A percentile compares a stretch with the other conserved stretches of the same genome.
These are phyloP conservation scores for Tragelaphus imberbis DNA, from an alignment of 2,113 vertebrate genomes.

Conservation along the genomic window DNA sequence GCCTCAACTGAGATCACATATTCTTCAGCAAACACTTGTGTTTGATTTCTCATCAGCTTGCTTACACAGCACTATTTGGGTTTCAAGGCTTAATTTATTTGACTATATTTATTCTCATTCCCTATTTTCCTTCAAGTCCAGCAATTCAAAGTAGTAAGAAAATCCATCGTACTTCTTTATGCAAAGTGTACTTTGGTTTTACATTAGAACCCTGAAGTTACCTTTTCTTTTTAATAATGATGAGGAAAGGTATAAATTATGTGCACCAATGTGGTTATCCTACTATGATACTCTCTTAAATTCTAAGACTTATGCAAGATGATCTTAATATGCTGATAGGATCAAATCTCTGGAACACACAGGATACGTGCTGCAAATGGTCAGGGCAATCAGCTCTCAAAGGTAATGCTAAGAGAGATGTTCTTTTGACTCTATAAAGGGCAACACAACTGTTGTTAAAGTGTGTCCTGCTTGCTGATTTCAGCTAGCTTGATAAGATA, in stretches of 20 bases:
- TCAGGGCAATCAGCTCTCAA: background rate
- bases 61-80: slow-evolving; percentile 58
- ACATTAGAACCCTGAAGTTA: slow-evolving; percentile 9
- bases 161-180: slow-evolving; percentile 24
- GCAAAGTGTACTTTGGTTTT: slow-evolving; percentile 9
- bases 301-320: background rate
- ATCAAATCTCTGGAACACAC: background rate
- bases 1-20: background rate
- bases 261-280: background rate
- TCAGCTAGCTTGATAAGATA: background rate
- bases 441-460: background rate
- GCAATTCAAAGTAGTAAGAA: slow-evolving; percentile 41
- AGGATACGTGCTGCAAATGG: background rate
- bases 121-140: slow-evolving; percentile 32
- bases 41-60: slow-evolving; percentile 56
- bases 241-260: background rate
- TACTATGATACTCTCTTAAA: background rate
- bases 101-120: slow-evolving; percentile 42
- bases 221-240: slow-evolving; percentile 23
- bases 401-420: background rate
- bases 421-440: background rate
- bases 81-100: slow-evolving; percentile 65
- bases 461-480: background rate
- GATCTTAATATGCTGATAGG: background rate
- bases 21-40: slow-evolving; percentile 59